Percentiles rank a stretch among this genome's conserved stretches.
Conservation (phyloP, 2,888 invertebrate species). For the Drosophila gaucha region DNA sequence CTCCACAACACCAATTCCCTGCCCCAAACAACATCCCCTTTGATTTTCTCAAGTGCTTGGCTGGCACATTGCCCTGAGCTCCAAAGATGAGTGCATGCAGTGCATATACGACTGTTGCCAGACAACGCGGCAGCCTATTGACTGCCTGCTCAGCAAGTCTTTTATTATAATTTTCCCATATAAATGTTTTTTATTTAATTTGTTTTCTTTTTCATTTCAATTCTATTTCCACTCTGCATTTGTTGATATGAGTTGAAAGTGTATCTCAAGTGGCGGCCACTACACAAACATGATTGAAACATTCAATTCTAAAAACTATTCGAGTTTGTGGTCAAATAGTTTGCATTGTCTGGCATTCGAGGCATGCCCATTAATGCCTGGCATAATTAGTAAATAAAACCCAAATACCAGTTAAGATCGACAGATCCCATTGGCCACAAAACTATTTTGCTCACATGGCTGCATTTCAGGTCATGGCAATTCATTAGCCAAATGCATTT, state of each 20-base stretch:
- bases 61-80: slow-evolving; percentile 66
- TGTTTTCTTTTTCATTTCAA: slow-evolving; percentile 3
- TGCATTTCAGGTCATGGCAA: slow-evolving; percentile 26
- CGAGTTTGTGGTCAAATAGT: slow-evolving; percentile 14
- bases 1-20: background rate
- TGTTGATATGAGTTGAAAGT: slow-evolving; percentile 39
- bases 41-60: slow-evolving; percentile 69
- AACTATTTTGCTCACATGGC: slow-evolving; percentile 34
- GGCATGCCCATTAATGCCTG: slow-evolving; percentile 18
- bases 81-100: slow-evolving; percentile 42
- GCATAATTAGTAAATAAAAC: slow-evolving; percentile 35
- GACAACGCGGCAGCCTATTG: slow-evolving; percentile 27
- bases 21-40: slow-evolving; percentile 4
- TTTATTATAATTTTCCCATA: slow-evolving; percentile 54
- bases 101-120: slow-evolving; percentile 41
- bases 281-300: slow-evolving; percentile 25
- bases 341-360: background rate
- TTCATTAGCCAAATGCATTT: slow-evolving; percentile 27
- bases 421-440: slow-evolving; percentile 14
- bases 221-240: slow-evolving; percentile 38
- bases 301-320: slow-evolving; percentile 29
- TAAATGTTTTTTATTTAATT: slow-evolving; percentile 9
- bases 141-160: slow-evolving; percentile 42
- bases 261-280: slow-evolving; percentile 38
- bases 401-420: slow-evolving; percentile 27